Percentiles rank a stretch among this genome's conserved stretches.
phyloP scores from a whole-genome alignment of 2,888 invertebrate genomes.

The Aplocera efformata region DNA sequence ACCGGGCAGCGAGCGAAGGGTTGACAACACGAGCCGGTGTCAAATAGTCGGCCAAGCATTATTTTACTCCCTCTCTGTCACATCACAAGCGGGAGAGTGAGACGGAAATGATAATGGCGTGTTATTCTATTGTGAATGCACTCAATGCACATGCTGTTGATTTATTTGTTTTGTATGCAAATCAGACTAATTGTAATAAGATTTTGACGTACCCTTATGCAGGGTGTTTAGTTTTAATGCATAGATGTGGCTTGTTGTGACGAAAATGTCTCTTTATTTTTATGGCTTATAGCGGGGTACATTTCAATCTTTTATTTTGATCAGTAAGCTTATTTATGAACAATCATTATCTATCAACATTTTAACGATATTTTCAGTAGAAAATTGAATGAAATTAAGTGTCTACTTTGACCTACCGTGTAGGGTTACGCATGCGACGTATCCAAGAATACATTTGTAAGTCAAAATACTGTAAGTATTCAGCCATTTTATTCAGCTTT shows the following conservation, averaged over 20 bases:
- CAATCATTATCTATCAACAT: too few species aligned
- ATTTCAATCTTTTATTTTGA: too few species aligned
- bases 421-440: too few species aligned
- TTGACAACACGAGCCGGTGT: conserved; percentile 33
- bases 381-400: too few species aligned
- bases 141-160: conserved; percentile 64
- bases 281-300: too few species aligned
- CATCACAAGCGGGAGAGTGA: conserved; percentile 2
- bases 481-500: too few species aligned
- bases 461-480: too few species aligned
- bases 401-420: too few species aligned
- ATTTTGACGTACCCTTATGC: conserved; percentile 43
- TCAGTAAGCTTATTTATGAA: too few species aligned
- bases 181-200: conserved; percentile 73
- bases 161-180: conserved; percentile 70
- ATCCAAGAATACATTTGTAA: too few species aligned
- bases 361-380: too few species aligned
- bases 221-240: conserved; percentile 35
- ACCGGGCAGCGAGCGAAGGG: conserved; percentile 38
- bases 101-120: conserved; percentile 32
- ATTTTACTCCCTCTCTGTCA: conserved; percentile 28
- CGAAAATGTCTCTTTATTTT: neutral
- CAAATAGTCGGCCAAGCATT: conserved; percentile 34
- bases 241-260: conserved; percentile 29
- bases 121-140: conserved; percentile 39